Percentiles rank a stretch among this genome's conserved stretches.
These are phyloP conservation scores for Crenichthys baileyi DNA, from an alignment of 2,797 vertebrate genomes.

Conservation along the genomic window DNA sequence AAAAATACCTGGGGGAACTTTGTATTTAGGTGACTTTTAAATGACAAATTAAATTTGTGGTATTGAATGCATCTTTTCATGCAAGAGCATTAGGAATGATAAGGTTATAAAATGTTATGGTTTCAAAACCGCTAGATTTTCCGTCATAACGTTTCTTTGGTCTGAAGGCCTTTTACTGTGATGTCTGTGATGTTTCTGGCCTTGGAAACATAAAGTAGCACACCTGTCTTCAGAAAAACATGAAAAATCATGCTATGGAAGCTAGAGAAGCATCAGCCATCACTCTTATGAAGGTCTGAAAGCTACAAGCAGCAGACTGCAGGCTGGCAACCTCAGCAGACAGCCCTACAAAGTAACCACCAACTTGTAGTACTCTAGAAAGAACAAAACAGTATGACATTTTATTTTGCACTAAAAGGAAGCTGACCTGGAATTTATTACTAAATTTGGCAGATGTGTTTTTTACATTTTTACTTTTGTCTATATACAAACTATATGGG, in stretches of 20 bases:
- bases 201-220: not conserved
- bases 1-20: not conserved
- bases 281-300: not conserved
- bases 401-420: not conserved
- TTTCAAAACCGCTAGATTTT: not conserved
- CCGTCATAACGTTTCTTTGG: not conserved
- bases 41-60: not conserved
- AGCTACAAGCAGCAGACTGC: not conserved
- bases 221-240: conserved; percentile 3
- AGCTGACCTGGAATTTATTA: not conserved
- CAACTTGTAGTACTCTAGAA: not conserved
- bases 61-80: not conserved
- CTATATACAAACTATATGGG: not conserved
- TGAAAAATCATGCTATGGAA: not conserved
- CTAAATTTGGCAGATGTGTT: not conserved
- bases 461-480: not conserved
- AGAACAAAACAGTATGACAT: not conserved
- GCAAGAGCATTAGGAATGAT: not conserved
- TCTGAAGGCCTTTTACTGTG: not conserved
- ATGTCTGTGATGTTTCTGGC: not conserved
- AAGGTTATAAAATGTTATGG: not conserved
- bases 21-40: not conserved
- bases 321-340: not conserved
- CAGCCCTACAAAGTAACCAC: not conserved
- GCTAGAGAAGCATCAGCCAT: not conserved